Evolutionary conservation across 2,888 invertebrate species (phyloP), one percentile per base, ranked within the genome.

Genomic region (Aphidoletes aphidimyza): DNA sequence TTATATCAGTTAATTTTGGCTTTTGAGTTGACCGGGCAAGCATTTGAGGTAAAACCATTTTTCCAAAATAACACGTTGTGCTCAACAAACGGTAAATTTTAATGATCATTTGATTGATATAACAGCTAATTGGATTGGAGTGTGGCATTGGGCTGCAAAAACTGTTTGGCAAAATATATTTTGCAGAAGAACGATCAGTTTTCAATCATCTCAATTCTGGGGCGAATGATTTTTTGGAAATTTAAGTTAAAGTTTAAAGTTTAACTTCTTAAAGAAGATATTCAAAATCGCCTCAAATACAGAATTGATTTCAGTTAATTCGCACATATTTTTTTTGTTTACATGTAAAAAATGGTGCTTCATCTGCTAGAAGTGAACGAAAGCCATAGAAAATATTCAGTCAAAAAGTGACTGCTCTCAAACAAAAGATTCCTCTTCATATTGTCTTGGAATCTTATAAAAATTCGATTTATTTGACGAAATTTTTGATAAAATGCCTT

Each of bases 1-100:
- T 69, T 69, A 69, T 69, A 69, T 69, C 34, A 30, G 14, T 69
- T 69, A 69, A 69, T 69, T 69, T 69, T 69, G 30, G 30, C 69
- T 69, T 14, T 69, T 69, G 2, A 69, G n/a, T 30, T 69, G 5
- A 22, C 54, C 54, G 22, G 5, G 1, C 1, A 2, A 30, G 30
- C 11, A 14, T 30, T 3, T 22, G 54, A 54, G 11, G 11, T 34
- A 69, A 2, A 0, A 14, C 14, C 14, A 69, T 54, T 54, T 54
- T 54, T 14, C n/a, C n/a, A 30, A 69, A 69, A 30, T 69, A n/a
- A 30, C 69, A 69, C 69, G 54, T 54, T 54, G 5, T 14, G 14
- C 17, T 30, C 19, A 69, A 30, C 47, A 47, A 69, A 69, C 69
- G 69, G 69, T 69, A 69, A 26, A 54, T 69, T 30, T 69, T 69